These are phyloP conservation scores for Axea sp. DNA, from an alignment of 2,888 invertebrate species.

Conservation along the genomic window DNA sequence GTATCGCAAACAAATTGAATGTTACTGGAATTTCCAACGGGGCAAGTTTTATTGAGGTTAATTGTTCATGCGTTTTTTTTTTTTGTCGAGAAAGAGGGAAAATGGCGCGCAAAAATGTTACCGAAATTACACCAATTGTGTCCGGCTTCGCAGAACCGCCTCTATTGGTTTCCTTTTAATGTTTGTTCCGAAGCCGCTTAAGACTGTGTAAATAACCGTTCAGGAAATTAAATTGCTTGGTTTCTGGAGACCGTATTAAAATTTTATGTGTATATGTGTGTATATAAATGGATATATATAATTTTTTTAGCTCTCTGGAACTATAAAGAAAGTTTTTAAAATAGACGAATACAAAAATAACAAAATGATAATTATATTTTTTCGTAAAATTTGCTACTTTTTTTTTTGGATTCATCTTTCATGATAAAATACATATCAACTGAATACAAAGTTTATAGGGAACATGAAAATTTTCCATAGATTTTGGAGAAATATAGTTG, in stretches of 20 bases:
- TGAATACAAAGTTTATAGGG: too few relatives aligned
- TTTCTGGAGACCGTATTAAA: not conserved
- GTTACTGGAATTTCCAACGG: slow-evolving; percentile 20
- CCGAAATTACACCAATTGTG: slow-evolving; percentile 18
- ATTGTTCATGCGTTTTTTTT: slow-evolving; percentile 21
- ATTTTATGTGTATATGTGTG: not conserved
- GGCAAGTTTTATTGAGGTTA: slow-evolving; percentile 22
- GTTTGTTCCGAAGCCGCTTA: slow-evolving; percentile 18
- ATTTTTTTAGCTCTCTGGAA: too few relatives aligned
- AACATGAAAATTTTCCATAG: too few relatives aligned
- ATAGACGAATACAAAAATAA: too few relatives aligned
- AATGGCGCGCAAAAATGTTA: slow-evolving; percentile 4
- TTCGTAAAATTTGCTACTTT: too few relatives aligned
- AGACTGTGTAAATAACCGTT: slow-evolving; percentile 8
- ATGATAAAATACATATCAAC: too few relatives aligned
- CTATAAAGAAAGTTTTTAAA: too few relatives aligned
- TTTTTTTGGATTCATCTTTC: too few relatives aligned
- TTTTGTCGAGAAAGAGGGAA: not conserved
- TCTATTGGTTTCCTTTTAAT: slow-evolving; percentile 19
- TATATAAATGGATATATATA: too few relatives aligned
- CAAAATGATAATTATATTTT: too few relatives aligned
- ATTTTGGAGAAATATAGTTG: too few relatives aligned
- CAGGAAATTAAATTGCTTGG: slow-evolving; percentile 2
- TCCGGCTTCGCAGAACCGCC: slow-evolving; percentile 9
- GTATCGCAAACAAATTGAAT: slow-evolving; percentile 46